Evolutionary conservation across 2,113 vertebrate genomes (phyloP).

Genomic region (Triplophysa siluroides): DNA sequence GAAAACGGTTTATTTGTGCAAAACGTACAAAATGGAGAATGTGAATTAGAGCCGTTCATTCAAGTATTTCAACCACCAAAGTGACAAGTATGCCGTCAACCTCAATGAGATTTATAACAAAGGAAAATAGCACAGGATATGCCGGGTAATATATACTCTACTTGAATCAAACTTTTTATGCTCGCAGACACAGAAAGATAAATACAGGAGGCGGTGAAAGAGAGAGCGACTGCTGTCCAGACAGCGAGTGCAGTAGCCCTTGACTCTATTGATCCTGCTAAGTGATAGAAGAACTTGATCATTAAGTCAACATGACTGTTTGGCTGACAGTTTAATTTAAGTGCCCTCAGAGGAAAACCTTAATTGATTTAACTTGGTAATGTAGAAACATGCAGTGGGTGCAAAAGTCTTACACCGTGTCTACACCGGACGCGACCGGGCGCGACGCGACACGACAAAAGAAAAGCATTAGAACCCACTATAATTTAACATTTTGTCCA

Average conservation of each 20-base stretch:
- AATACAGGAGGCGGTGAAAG: not conserved
- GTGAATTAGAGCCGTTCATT: not conserved
- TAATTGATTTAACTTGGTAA: slow-evolving; percentile 41
- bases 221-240: not conserved
- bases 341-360: slow-evolving; percentile 47
- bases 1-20: too few species aligned
- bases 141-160: not conserved
- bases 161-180: not conserved
- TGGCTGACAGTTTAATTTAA: slow-evolving; percentile 50
- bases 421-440: too few species aligned
- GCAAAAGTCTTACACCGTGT: too few species aligned
- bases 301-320: slow-evolving; percentile 29
- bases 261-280: slow-evolving; percentile 32
- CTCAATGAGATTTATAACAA: slow-evolving; percentile 7
- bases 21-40: not conserved
- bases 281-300: slow-evolving; percentile 14
- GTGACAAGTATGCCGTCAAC: not conserved
- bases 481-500: too few species aligned
- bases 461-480: too few species aligned
- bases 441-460: too few species aligned
- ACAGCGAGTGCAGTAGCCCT: not conserved
- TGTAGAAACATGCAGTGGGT: too few species aligned
- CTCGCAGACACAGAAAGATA: not conserved
- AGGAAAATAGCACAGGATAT: not conserved
- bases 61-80: not conserved